Percentiles rank a stretch among this genome's conserved stretches.
phyloP scores from a whole-genome alignment of 2,113 vertebrate genomes.

The Xiphophorus hellerii region DNA sequence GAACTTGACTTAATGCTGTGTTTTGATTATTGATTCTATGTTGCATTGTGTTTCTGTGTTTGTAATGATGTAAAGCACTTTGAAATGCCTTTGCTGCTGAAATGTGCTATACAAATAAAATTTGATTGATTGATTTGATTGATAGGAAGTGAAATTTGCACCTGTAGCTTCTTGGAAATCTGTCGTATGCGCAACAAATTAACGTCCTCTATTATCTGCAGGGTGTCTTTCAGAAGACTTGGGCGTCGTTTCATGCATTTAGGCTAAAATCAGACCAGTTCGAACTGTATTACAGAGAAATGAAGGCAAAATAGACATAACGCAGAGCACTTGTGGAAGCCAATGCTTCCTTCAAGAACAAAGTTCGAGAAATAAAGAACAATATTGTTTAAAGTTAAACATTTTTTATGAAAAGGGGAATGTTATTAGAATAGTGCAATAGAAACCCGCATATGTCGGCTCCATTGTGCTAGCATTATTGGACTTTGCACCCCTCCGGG shows the following conservation, averaged over 20 bases:
- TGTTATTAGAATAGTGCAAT: not conserved
- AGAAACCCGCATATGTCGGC: not conserved
- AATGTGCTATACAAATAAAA: no score
- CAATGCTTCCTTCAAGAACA: not conserved
- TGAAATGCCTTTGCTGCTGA: no score
- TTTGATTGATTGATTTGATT: no score
- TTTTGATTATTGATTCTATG: no score
- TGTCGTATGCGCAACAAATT: conserved; percentile 42
- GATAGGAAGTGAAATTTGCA: no score
- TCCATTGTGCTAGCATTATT: not conserved
- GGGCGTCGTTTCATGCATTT: conserved; percentile 47
- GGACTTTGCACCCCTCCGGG: conserved; percentile 28
- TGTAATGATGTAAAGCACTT: no score
- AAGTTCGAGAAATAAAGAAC: not conserved
- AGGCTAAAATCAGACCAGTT: conserved; percentile 41
- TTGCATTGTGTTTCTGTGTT: no score
- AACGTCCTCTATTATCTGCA: conserved; percentile 59
- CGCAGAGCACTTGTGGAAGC: not conserved
- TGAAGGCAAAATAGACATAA: not conserved
- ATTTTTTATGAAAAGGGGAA: not conserved
- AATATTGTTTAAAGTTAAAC: not conserved
- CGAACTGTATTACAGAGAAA: conserved; percentile 5
- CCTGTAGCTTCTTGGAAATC: not conserved
- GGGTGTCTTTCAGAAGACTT: conserved; percentile 50
- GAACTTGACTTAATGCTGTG: no score